Evolutionary conservation across 2,888 invertebrate species (phyloP).

Genomic region (Limenitis camilla): DNA sequence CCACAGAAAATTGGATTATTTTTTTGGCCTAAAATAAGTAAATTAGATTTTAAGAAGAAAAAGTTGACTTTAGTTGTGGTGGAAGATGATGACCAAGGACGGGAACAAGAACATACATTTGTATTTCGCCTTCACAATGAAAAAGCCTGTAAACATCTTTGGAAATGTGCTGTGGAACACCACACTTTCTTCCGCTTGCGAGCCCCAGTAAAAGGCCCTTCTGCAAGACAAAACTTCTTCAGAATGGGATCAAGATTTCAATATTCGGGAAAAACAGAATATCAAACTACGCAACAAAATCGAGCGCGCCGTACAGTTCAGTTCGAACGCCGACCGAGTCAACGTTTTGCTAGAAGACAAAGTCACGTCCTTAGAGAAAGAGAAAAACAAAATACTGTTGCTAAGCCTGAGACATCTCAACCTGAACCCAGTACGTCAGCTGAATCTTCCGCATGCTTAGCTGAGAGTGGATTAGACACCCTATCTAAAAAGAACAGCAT

Average conservation of each 20-base stretch:
- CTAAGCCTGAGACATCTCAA: slow-evolving; percentile 47
- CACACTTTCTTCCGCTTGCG: slow-evolving; percentile 98
- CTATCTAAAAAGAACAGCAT: slow-evolving; percentile 73
- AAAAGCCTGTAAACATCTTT: slow-evolving; percentile 98
- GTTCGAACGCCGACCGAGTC: slow-evolving; percentile 97
- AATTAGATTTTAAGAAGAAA: slow-evolving; percentile 98
- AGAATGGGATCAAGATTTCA: slow-evolving; percentile 98
- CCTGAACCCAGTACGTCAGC: slow-evolving; percentile 51
- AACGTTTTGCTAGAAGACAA: slow-evolving; percentile 94
- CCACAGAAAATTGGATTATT: slow-evolving; percentile 97
- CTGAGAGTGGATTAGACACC: slow-evolving; percentile 42
- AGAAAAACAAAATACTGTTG: slow-evolving; percentile 73
- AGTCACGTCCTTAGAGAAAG: slow-evolving; percentile 90
- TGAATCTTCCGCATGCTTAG: slow-evolving; percentile 32
- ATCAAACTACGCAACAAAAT: slow-evolving; percentile 94
- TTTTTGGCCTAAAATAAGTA: slow-evolving; percentile 99
- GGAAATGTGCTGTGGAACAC: slow-evolving; percentile 99
- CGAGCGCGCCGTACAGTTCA: slow-evolving; percentile 94
- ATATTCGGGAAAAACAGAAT: slow-evolving; percentile 96
- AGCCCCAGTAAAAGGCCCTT: slow-evolving; percentile 90
- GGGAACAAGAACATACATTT: slow-evolving; percentile 98
- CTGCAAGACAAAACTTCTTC: slow-evolving; percentile 95
- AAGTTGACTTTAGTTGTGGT: slow-evolving; percentile 97
- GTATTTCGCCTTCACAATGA: slow-evolving; percentile 97
- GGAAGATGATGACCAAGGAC: slow-evolving; percentile 97